A percentile compares a stretch with the other conserved stretches of the same genome.
Conservation (phyloP, 2,888 invertebrate genomes). For the Seladonia tumulorum region DNA sequence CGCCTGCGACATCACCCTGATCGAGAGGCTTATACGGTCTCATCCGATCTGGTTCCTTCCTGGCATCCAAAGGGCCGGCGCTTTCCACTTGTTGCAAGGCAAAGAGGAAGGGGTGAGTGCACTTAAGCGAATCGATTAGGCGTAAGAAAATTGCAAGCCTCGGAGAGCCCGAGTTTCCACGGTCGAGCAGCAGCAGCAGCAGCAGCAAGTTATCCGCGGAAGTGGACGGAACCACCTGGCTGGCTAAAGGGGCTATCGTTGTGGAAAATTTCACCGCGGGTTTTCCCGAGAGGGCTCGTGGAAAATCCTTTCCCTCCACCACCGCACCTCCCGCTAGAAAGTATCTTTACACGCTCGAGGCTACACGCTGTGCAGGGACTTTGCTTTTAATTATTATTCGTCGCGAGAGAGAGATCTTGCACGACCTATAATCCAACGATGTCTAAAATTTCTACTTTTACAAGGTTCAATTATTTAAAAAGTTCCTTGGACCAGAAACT, state of each 20-base stretch:
- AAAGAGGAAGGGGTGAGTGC: conserved; percentile 94
- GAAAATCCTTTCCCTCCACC: not conserved
- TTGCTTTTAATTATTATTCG: not conserved
- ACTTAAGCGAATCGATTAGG: conserved; percentile 59
- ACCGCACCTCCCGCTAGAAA: not conserved
- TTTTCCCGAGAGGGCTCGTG: not conserved
- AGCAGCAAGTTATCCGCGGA: conserved; percentile 34
- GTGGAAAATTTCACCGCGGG: conserved; percentile 35
- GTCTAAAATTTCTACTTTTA: not conserved
- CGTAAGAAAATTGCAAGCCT: conserved; percentile 59
- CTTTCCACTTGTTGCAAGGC: conserved; percentile 96
- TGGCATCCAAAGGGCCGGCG: conserved; percentile 96
- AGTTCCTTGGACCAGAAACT: not conserved
- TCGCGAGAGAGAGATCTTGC: not conserved
- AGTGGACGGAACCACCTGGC: not conserved
- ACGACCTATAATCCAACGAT: not conserved
- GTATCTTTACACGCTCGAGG: not conserved
- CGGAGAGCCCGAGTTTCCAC: conserved; percentile 14
- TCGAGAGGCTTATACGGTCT: conserved; percentile 95
- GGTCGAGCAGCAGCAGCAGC: no score
- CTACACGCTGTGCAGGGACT: not conserved
- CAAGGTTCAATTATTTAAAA: not conserved
- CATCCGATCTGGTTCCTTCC: conserved; percentile 98
- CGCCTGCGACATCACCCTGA: conserved; percentile 93
- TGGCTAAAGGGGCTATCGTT: conserved; percentile 16